Percentiles rank a stretch among this genome's conserved stretches.
These are phyloP conservation scores for Diplodus sargus DNA, from an alignment of 2,797 vertebrate species.

Conservation along the genomic window DNA sequence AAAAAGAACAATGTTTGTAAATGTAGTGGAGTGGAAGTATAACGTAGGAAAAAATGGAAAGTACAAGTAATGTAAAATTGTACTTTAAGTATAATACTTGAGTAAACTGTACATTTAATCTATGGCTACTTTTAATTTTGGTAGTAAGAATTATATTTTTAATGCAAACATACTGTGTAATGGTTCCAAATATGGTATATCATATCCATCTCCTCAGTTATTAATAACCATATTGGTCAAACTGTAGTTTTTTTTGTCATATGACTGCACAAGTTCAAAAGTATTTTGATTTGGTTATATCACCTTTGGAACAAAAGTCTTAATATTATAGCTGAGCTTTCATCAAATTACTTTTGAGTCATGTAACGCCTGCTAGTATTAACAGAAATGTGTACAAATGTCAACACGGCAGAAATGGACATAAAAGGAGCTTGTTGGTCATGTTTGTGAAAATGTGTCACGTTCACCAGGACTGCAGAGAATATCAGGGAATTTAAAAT, in stretches of 20 bases:
- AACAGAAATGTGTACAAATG: neutral
- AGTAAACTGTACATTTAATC: too few relatives aligned
- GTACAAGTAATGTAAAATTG: neutral
- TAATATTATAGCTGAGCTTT: neutral
- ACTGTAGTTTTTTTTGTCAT: neutral
- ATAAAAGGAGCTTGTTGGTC: slow-evolving; percentile 21
- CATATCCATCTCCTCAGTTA: too few relatives aligned
- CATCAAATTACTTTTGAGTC: neutral
- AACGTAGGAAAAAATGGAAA: too few relatives aligned
- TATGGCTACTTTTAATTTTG: too few relatives aligned
- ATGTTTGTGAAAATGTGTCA: slow-evolving; percentile 55
- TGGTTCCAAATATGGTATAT: too few relatives aligned
- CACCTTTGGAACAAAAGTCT: neutral
- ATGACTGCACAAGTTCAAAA: neutral
- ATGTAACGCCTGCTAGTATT: neutral
- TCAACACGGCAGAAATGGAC: neutral
- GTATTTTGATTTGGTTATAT: too few relatives aligned
- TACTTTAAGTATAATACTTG: too few relatives aligned
- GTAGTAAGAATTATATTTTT: too few relatives aligned
- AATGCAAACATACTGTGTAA: too few relatives aligned
- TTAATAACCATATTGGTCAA: too few relatives aligned
- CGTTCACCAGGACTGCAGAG: neutral
- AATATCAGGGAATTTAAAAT: neutral
- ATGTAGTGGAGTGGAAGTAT: too few relatives aligned
- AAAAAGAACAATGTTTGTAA: too few relatives aligned